phyloP scores from a whole-genome alignment of 2,888 invertebrate genomes.

The Villa cingulata region DNA sequence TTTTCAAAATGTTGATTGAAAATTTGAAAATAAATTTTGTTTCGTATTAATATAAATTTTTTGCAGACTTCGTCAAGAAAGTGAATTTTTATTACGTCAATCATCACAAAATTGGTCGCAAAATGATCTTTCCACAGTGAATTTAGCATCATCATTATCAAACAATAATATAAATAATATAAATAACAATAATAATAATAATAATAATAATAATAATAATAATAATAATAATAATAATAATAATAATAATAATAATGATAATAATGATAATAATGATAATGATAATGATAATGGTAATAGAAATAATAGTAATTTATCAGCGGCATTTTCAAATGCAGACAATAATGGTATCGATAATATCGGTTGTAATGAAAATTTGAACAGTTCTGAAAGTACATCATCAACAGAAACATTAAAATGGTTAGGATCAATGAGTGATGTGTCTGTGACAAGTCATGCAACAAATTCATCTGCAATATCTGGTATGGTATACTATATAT shows the following conservation, averaged over 20 bases:
- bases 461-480: conserved; percentile 38
- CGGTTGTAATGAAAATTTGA: conserved; percentile 19
- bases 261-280: conserved; percentile 2
- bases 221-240: too few species aligned
- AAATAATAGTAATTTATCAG: background rate
- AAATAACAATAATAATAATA: background rate
- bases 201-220: too few species aligned
- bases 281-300: background rate
- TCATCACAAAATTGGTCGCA: conserved; percentile 35
- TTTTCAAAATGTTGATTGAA: too few species aligned
- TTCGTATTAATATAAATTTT: background rate
- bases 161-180: background rate
- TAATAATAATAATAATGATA: too few species aligned
- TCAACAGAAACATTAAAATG: conserved; percentile 68
- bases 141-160: conserved; percentile 15
- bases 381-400: conserved; percentile 36
- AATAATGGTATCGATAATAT: background rate
- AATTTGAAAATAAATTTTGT: too few species aligned
- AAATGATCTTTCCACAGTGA: conserved; percentile 32
- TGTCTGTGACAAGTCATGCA: conserved; percentile 47
- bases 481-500: conserved; percentile 23
- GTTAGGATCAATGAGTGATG: conserved; percentile 63
- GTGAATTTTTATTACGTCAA: conserved; percentile 35
- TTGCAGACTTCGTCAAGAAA: conserved; percentile 36
- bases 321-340: background rate